A percentile compares a stretch with the other conserved stretches of the same genome.
phyloP scores from a whole-genome alignment of 2,888 invertebrate genomes.

The Trichacis sp. region DNA sequence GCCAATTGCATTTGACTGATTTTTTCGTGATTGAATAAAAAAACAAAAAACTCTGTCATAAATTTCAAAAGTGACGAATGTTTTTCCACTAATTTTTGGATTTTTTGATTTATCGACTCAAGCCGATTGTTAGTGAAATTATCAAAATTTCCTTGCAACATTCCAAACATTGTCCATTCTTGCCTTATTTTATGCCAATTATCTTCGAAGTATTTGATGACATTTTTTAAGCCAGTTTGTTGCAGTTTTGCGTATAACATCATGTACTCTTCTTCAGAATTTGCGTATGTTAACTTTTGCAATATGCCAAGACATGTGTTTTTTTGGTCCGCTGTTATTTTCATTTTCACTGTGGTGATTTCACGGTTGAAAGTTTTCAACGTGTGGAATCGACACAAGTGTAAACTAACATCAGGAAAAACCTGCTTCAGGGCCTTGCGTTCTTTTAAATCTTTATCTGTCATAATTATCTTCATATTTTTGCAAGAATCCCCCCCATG shows the following conservation, averaged over 20 bases:
- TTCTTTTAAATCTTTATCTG: slow-evolving; percentile 15
- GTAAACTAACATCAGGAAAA: slow-evolving; percentile 9
- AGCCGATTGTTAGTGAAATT: slow-evolving; percentile 14
- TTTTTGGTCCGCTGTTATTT: background rate
- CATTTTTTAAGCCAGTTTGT: slow-evolving; percentile 1
- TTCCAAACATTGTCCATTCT: slow-evolving; percentile 7
- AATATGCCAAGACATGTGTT: background rate
- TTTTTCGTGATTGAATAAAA: slow-evolving; percentile 2
- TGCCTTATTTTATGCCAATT: slow-evolving; percentile 13
- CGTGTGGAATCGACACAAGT: slow-evolving; percentile 12
- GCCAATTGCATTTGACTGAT: background rate
- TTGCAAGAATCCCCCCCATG: no score
- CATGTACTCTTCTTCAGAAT: background rate
- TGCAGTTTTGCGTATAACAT: background rate
- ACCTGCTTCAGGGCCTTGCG: background rate
- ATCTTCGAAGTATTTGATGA: slow-evolving; percentile 14
- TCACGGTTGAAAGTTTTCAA: slow-evolving; percentile 9
- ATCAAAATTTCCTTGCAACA: slow-evolving; percentile 7
- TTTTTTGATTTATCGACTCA: slow-evolving; percentile 18
- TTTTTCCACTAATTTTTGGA: slow-evolving; percentile 11
- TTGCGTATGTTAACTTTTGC: slow-evolving; percentile 5
- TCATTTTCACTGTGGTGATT: background rate
- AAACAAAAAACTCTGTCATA: background rate
- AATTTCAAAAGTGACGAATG: background rate
- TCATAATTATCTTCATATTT: slow-evolving; percentile 10